These are phyloP conservation scores for Apteryx mantelli DNA, from an alignment of 2,113 vertebrate genomes.

Conservation along the genomic window DNA sequence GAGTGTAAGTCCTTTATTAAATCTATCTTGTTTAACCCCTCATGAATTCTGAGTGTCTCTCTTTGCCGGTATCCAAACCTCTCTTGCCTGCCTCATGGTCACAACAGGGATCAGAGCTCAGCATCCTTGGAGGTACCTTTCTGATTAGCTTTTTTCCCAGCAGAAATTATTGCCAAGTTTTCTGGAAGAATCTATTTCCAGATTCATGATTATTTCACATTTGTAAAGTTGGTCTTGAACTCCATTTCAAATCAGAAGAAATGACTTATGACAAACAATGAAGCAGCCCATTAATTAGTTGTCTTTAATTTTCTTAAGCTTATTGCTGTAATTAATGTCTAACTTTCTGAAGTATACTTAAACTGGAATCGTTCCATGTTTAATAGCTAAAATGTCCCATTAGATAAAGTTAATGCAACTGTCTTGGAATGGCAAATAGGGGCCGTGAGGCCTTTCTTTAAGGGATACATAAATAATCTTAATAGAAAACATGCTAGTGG, in stretches of 20 bases:
- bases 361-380: conserved; percentile 55
- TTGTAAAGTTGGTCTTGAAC: not conserved
- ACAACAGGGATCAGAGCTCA: not conserved
- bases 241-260: not conserved
- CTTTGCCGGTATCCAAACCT: not conserved
- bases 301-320: conserved; percentile 53
- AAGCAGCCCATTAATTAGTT: not conserved
- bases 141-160: not conserved
- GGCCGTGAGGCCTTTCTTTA: not conserved
- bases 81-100: not conserved
- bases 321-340: conserved; percentile 69
- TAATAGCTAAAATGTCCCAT: conserved; percentile 46
- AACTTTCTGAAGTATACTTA: conserved; percentile 56
- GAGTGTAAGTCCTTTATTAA: not conserved
- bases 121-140: not conserved
- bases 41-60: not conserved
- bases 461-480: not conserved
- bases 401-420: conserved; percentile 55
- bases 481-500: not conserved
- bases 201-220: not conserved
- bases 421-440: not conserved
- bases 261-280: conserved; percentile 4
- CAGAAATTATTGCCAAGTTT: not conserved
- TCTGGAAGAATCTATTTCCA: not conserved
- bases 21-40: not conserved